phyloP scores from a whole-genome alignment of 2,888 invertebrate genomes.

The Smittia sp. region DNA sequence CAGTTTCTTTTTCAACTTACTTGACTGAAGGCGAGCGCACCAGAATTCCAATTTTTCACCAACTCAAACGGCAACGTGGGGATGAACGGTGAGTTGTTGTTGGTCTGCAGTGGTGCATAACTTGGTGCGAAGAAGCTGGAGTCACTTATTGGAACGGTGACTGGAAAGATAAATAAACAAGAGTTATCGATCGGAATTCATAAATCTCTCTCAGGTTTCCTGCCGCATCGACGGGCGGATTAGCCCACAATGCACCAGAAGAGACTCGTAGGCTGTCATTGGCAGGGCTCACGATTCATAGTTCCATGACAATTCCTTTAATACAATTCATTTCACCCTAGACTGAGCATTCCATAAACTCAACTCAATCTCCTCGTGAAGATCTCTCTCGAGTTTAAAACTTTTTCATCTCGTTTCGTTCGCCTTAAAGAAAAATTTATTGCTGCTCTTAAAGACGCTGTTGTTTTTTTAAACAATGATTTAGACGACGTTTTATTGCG shows the following conservation, averaged over 20 bases:
- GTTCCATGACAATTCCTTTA: conserved; percentile 24
- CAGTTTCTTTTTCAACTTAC: conserved; percentile 42
- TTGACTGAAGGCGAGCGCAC: conserved; percentile 45
- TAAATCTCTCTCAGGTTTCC: conserved; percentile 35
- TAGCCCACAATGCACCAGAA: not conserved
- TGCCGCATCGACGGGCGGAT: not conserved
- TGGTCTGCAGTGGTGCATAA: conserved; percentile 43
- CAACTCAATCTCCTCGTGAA: conserved; percentile 12
- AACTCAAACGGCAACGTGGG: conserved; percentile 44
- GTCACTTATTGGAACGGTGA: conserved; percentile 44
- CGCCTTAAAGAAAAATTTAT: conserved; percentile 22
- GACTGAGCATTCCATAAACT: conserved; percentile 27
- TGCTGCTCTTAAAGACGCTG: conserved; percentile 2
- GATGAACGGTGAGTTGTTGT: conserved; percentile 43
- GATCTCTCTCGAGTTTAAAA: conserved; percentile 22
- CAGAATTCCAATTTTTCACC: conserved; percentile 44
- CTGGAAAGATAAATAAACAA: conserved; percentile 11
- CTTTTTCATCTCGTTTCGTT: conserved; percentile 1
- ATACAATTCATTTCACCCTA: conserved; percentile 33
- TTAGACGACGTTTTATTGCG: conserved; percentile 11
- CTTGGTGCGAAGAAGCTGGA: conserved; percentile 44
- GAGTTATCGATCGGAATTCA: conserved; percentile 35
- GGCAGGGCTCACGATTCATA: conserved; percentile 18
- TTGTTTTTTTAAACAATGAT: conserved; percentile 5
- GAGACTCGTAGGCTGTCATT: conserved; percentile 10